Conservation (phyloP, 2,113 vertebrate genomes). For the Pyxicephalus adspersus region DNA sequence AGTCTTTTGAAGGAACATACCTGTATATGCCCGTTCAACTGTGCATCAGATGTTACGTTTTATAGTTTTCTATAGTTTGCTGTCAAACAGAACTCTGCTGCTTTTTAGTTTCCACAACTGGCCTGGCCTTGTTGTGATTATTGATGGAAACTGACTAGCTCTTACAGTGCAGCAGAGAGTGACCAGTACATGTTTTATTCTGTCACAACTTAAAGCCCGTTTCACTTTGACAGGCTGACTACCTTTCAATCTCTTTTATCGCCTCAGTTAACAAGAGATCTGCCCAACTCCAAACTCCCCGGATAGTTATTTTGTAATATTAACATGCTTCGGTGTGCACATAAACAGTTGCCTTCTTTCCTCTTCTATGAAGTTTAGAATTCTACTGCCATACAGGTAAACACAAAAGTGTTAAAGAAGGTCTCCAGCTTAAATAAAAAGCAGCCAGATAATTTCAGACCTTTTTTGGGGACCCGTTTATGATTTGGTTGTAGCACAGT, state of each 20-base stretch:
- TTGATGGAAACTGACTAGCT: constrained; percentile 23
- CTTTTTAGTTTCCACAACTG: background rate
- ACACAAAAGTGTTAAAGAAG: background rate
- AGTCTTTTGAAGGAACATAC: no score
- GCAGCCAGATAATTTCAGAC: no score
- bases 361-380: background rate
- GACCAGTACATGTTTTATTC: constrained; percentile 40
- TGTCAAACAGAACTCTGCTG: background rate
- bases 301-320: constrained; percentile 41
- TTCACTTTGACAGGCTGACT: constrained; percentile 33
- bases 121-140: constrained; percentile 17
- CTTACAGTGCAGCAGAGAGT: constrained; percentile 19
- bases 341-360: constrained; percentile 5
- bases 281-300: constrained; percentile 12
- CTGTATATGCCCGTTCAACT: no score
- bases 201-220: constrained; percentile 25
- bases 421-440: no score
- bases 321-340: constrained; percentile 30
- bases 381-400: background rate
- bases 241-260: constrained; percentile 46
- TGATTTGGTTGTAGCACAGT: no score
- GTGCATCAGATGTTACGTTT: background rate
- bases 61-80: background rate
- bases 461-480: no score
- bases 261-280: constrained; percentile 41